Base-by-base conservation (phyloP, 64 coral and sea anemone species). In the Pachyseris speciosa region DNA sequence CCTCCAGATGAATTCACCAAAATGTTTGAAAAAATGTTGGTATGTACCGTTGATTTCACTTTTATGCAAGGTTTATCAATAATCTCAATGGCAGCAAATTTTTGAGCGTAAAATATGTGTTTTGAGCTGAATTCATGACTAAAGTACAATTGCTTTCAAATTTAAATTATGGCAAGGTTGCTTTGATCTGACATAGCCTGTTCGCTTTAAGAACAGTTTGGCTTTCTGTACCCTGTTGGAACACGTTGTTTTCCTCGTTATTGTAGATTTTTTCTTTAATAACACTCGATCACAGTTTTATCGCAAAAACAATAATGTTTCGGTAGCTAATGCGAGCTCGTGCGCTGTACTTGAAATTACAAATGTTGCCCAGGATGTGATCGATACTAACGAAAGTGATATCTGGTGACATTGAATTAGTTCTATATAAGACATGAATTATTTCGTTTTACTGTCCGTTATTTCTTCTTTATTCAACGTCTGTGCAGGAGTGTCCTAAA, bases 1-100 rank as follows among this genome's bases (percentile, higher is more conserved):
- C 86, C 95, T 31, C 52, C 86, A 49, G 95, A 97, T 19, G 95
- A 97, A 22, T 97, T 97, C 73, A 93, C 59, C 47, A 97, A 90
- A 67, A 93, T 90, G 78, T 97, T 97, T 83, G 95, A 97, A 41
- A 97, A 97, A 77, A 97, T 97, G 95, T 49, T 97, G 95, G 95
- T 97, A 71, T 86, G 95, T 90, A 64, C 24, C 20, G 7, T 2
- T 19, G 34, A 38, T 1, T 39, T 61, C 49, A 22, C 26, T 2
- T 60, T 26, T 13, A n/a, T 59, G 30, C n/a, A 37, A 57, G 16
- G 17, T 15, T 16, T 61, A 25, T 2, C 20, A 11, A 13, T n/a
- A n/a, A n/a, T n/a, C n/a, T n/a, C n/a, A n/a, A n/a, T n/a, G n/a
- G n/a, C n/a, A n/a, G n/a, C n/a, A n/a, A n/a, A n/a, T n/a, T n/a